Evolutionary conservation across 2,797 vertebrate species (phyloP), one percentile per base, ranked within the genome.

Genomic region (Clarias fuscus): DNA sequence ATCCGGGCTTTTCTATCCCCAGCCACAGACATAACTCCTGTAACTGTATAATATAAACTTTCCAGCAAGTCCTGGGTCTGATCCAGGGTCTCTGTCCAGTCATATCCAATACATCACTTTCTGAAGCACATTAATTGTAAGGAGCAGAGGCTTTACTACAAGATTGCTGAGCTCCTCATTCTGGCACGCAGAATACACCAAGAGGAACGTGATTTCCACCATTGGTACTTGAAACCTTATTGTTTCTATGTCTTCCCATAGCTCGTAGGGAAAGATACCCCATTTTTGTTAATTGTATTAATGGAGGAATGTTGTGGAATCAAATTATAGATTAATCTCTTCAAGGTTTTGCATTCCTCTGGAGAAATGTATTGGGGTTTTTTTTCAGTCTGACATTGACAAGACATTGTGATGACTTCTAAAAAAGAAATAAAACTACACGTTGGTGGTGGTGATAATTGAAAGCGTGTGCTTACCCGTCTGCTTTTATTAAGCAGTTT

Each of bases 401-500:
- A n/a, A n/a, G 37, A 27, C 15, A 5, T 64, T 4, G 4, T 65
- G 40, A 81, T n/a, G 4, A 48, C 40, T 18, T 65, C 13, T 48
- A 1, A 7, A 27, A 27, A 48, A 53, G 10, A 71, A 70, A 53
- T n/a, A 71, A 73, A 30, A 11, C 58, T 64, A 72, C 11, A 15
- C 14, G 15, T 53, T 7, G 72, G 30, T 11, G 14, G 11, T 40
- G 8, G 59, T 62, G 76, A 80, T 48, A 80, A 79, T 58, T 78
- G 76, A 40, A 86, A 77, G 53, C 14, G 4, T 68, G 62, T 59
- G 30, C 6, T 17, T 43, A 62, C 5, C 27, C 30, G 27, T 40
- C 33, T 68, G 68, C 62, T 13, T n/a, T 76, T 59, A 86, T 68
- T 76, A 76, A 82, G 80, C 81, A 24, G 18, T 82, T 82, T 56